phyloP scores from a whole-genome alignment of 2,113 vertebrate genomes.

The Origma solitaria region DNA sequence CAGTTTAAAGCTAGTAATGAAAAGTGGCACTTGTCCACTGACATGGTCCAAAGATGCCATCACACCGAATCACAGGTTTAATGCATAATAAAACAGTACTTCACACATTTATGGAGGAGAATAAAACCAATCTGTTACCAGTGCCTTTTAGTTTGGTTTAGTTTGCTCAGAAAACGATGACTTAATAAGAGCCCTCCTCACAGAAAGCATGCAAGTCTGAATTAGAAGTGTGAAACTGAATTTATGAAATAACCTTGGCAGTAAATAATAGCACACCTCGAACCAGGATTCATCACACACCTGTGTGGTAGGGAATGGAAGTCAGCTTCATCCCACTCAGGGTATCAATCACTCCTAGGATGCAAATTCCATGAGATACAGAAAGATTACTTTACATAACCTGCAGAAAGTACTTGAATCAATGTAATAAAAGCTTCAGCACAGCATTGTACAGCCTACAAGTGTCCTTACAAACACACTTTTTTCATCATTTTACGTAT shows the following conservation, averaged over 20 bases:
- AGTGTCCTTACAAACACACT: neutral
- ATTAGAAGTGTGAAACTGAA: slow-evolving; percentile 51
- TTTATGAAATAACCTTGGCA: slow-evolving; percentile 64
- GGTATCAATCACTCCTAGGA: slow-evolving; percentile 62
- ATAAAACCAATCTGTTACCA: neutral
- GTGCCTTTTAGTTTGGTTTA: slow-evolving; percentile 23
- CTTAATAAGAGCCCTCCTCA: slow-evolving; percentile 28
- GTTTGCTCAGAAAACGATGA: slow-evolving; percentile 27
- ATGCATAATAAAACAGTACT: slow-evolving; percentile 32
- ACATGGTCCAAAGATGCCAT: neutral
- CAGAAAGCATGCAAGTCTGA: slow-evolving; percentile 12
- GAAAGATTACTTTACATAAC: slow-evolving; percentile 51
- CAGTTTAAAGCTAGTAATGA: slow-evolving; percentile 1
- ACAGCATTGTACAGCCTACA: neutral
- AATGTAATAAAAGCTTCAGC: slow-evolving; percentile 44
- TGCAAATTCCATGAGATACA: slow-evolving; percentile 60
- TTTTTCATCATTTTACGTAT: neutral
- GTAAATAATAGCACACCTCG: slow-evolving; percentile 65
- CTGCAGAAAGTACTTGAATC: slow-evolving; percentile 51
- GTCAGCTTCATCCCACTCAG: slow-evolving; percentile 38
- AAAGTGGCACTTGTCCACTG: neutral
- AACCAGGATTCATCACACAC: slow-evolving; percentile 45
- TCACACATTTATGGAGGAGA: neutral
- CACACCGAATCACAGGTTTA: slow-evolving; percentile 16
- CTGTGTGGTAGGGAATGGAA: slow-evolving; percentile 34